Evolutionary conservation across 2,888 invertebrate genomes (phyloP), one percentile per base, ranked within the genome.

Genomic region (Hoplodrina blanda): DNA sequence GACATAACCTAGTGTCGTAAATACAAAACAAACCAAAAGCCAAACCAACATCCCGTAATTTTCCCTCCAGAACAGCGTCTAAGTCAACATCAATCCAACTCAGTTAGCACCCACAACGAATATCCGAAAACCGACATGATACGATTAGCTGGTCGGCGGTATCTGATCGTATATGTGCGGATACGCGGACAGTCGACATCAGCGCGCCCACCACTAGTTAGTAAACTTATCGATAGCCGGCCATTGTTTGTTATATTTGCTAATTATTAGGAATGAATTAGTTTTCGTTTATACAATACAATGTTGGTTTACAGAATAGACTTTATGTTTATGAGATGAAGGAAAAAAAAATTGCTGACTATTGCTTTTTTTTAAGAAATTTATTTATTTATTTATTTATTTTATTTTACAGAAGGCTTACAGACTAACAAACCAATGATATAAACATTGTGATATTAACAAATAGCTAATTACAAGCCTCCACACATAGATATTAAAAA

Each of bases 111-210:
- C 64, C n/a, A 33, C 54, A 49, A 57, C 13, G 52, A 63, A 50
- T 52, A 19, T 62, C 30, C 37, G 54, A 59, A 54, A 53, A 25
- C 25, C 19, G 69, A 20, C 50, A 55, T 54, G 44, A 63, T 63
- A 46, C 46, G 73, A 67, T 63, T 67, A 78, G 62, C 60, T 61
- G 44, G 52, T 60, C 30, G 19, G 6, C 57, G 46, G 25, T 66
- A 53, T 63, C 62, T 20, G 52, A 46, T 20, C 44, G 53, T 33
- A 30, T n/a, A 46, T 59, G 46, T 59, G 44, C 37, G 59, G 59
- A 55, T 59, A 59, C 19, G 5, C 55, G 41, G 66, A 75, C n/a
- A 53, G 11, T 78, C 59, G 73, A 65, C 46, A 76, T 62, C 20
- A 41, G 49, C 44, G 17, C 25, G 55, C 52, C 20, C 57, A 59